Conservation (phyloP, 2,113 vertebrate genomes). For the Arenaria interpres region DNA sequence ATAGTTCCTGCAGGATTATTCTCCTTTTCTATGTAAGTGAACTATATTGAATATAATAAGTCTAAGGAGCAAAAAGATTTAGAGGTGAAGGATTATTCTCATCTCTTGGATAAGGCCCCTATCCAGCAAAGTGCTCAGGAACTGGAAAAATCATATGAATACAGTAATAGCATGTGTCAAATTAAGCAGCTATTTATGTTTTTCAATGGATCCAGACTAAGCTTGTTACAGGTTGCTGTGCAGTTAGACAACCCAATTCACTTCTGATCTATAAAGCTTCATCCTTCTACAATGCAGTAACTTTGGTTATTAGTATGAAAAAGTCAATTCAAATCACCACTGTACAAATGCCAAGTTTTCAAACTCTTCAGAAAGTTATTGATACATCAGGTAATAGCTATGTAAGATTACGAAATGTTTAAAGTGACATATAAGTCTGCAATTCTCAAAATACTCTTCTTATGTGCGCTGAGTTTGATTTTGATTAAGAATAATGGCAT, state of each 20-base stretch:
- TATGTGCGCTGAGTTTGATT: background rate
- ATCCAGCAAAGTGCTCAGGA: background rate
- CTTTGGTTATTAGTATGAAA: background rate
- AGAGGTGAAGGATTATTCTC: constrained; percentile 17
- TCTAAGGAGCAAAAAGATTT: background rate
- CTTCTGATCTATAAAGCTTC: background rate
- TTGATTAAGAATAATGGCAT: background rate
- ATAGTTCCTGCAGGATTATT: background rate
- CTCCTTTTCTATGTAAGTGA: background rate
- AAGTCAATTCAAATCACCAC: background rate
- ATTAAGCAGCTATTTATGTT: constrained; percentile 15
- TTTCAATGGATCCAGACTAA: background rate
- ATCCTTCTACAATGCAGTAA: background rate
- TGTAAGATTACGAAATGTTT: background rate
- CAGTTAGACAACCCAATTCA: background rate
- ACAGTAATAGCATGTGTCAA: background rate
- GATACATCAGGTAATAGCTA: background rate
- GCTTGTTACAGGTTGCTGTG: background rate
- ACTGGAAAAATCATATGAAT: background rate
- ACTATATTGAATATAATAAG: constrained; percentile 2
- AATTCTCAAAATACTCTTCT: background rate
- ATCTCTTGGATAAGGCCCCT: background rate
- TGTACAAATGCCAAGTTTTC: background rate
- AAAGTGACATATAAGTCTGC: background rate
- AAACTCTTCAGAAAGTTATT: background rate